Base-by-base conservation (phyloP, 2,888 invertebrate genomes). In the Netelia inedita region DNA sequence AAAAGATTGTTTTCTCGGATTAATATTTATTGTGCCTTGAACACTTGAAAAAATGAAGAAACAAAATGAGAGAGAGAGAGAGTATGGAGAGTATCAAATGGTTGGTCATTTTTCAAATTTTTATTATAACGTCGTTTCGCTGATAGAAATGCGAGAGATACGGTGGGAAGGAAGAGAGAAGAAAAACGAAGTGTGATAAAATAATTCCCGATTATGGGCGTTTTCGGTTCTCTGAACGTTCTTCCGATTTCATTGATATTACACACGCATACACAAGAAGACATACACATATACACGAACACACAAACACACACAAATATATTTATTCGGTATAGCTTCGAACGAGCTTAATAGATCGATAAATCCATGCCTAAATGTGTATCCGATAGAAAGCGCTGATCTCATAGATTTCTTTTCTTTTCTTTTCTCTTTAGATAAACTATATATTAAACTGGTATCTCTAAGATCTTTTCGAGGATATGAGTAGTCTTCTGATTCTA, bases 1-100 rank as follows among this genome's bases (percentile, higher is more conserved):
- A 19, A 21, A 9, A 21, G 8, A 68, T 72, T 79, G 28, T 55
- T 79, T 50, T 19, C 14, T 65, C 35, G 21, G 11, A 75, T 65
- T 59, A 79, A 74, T 23, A 79, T 85, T 85, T 66, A 85, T 85
- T 75, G 85, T 85, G 85, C 85, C 85, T 85, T 85, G 57, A 69
- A 79, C 50, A 43, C 72, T 57, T 61, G 66, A 61, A 21, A 65
- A 41, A 73, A 72, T 3, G 59, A 41, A 65, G 71, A 57, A 23
- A 65, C 19, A 71, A 2, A 2, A 53, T 63, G n/a, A 5, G 43
- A 68, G 14, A 6, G 28, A 59, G 35, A 10, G 59, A 23, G 59
- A 23, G 5, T 28, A 28, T 28, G 28, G 28, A 28, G 59, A 59
- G 8, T 14, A 46, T 50, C 14, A 35, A 55, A 16, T 80, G 59